Conservation (phyloP, 2,888 invertebrate species). For the Plemyria rubiginata region DNA sequence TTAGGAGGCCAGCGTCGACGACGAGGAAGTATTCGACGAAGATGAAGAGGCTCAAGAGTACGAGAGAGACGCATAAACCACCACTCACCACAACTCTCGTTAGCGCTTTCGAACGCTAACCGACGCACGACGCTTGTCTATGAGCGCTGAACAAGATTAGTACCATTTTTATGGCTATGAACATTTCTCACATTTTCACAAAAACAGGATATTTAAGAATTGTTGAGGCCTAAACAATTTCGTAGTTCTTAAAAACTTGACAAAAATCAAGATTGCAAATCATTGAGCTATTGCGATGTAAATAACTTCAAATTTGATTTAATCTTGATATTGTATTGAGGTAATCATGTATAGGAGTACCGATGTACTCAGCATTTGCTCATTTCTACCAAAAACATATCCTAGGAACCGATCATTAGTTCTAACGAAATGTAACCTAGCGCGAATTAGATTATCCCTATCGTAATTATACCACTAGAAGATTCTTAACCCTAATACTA, state of each 20-base stretch:
- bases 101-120: not conserved
- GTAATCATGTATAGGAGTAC: not conserved
- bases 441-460: not conserved
- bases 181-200: not conserved
- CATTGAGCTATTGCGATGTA: not conserved
- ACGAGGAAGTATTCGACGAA: slow-evolving; percentile 58
- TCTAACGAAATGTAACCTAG: not conserved
- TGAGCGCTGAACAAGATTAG: slow-evolving; percentile 1
- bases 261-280: not conserved
- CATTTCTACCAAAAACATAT: slow-evolving; percentile 3
- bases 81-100: not conserved
- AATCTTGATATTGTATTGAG: not conserved
- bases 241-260: not conserved
- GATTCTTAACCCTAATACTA: too few relatives aligned
- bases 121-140: not conserved
- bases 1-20: slow-evolving; percentile 56
- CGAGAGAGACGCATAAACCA: slow-evolving; percentile 21
- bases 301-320: not conserved
- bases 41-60: slow-evolving; percentile 49
- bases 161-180: not conserved
- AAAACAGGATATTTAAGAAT: not conserved
- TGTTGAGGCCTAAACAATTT: not conserved
- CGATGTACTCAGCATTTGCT: not conserved
- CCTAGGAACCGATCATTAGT: not conserved
- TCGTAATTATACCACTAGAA: too few relatives aligned